Evolutionary conservation across 2,888 invertebrate genomes (phyloP), one percentile per base, ranked within the genome.

Genomic region (Halocaridina rubra): DNA sequence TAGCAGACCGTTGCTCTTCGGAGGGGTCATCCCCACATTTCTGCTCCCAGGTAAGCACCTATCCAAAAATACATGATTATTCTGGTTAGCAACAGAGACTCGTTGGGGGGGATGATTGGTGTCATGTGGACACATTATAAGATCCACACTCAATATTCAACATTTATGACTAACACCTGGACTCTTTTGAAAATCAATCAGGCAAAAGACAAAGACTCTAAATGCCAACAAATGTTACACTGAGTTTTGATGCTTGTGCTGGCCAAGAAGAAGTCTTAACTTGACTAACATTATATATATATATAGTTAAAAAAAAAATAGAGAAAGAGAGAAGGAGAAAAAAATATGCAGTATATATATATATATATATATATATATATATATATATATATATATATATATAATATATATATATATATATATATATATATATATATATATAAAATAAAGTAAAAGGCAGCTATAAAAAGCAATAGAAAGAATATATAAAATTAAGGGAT

Each of bases 301-400:
- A n/a, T n/a, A n/a, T n/a, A 59, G 13, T 19, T 19, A 7, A 13
- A 13, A 3, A 59, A 59, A 59, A 3, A 59, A 3, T 19, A 59
- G 59, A 19, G 13, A n/a, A 59, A 46, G 10, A 46, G 8, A 10
- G 46, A 46, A 13, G 46, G 13, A 46, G 8, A 46, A 46, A 13
- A 61, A 13, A 61, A 13, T 7, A n/a, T 61, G 5, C 8, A n/a
- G 7, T 61, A 61, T 61, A 61, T n/a, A n/a, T 61, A 61, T 61
- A 61, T 61, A 61, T 61, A 7, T 30, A 69, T 69, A 30, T 69
- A 69, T 69, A 30, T 69, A 69, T 69, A 30, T 69, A 30, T 30
- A 69, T 69, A 69, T 30, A 30, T 69, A 69, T 69, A 69, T 69
- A 30, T 30, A 69, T 69, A 30, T 69, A 30, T 69, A 69, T 30